These are phyloP conservation scores for Sebastiscus tertius DNA, from an alignment of 2,797 vertebrate species.

Conservation along the genomic window DNA sequence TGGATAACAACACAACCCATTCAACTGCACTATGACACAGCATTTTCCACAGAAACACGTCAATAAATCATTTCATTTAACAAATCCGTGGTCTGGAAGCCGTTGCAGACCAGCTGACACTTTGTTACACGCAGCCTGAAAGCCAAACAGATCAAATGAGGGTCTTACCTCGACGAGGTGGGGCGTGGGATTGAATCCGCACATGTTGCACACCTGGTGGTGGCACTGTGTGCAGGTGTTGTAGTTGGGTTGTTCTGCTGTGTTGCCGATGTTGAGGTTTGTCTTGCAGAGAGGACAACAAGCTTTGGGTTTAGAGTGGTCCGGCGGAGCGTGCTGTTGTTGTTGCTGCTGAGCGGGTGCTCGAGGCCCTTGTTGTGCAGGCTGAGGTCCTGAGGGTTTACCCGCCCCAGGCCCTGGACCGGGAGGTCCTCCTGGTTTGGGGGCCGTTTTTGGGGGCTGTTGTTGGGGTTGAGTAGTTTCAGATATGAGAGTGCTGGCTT, in stretches of 20 bases:
- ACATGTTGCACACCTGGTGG: conserved; percentile 97
- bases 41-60: conserved; percentile 49
- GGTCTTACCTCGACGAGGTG: conserved; percentile 94
- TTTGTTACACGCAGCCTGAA: neutral
- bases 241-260: conserved; percentile 90
- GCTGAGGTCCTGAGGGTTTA: conserved; percentile 80
- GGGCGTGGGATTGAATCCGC: conserved; percentile 98
- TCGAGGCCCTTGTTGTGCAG: conserved; percentile 68
- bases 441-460: conserved; percentile 87
- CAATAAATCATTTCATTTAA: conserved; percentile 52
- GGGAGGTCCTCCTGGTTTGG: conserved; percentile 87
- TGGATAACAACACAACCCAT: conserved; percentile 33
- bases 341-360: conserved; percentile 63
- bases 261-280: conserved; percentile 89
- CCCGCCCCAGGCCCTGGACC: conserved; percentile 69
- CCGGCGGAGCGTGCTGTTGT: conserved; percentile 54
- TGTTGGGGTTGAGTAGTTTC: conserved; percentile 88
- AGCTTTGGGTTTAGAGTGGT: conserved; percentile 88
- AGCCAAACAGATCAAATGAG: neutral
- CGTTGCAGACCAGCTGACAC: neutral
- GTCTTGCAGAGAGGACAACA: conserved; percentile 96
- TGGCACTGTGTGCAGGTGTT: conserved; percentile 95
- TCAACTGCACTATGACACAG: conserved; percentile 35
- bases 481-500: conserved; percentile 96
- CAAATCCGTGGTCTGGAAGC: neutral